Base-by-base conservation (phyloP, 2,797 vertebrate genomes). In the Pteropus rufus region DNA sequence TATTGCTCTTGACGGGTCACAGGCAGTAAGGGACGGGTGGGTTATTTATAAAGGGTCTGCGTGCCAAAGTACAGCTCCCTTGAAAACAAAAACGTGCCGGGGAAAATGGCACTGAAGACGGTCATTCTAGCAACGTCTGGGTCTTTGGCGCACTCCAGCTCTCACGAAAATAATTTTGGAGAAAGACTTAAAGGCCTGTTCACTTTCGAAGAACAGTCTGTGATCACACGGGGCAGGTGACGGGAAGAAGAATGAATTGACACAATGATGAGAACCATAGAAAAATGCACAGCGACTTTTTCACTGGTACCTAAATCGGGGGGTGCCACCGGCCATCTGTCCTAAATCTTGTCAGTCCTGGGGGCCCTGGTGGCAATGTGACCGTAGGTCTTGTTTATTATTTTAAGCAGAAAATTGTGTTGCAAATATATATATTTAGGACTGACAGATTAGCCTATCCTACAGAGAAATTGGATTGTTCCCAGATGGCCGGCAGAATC, bases 361-460 rank as follows among this genome's bases (percentile, higher is more conserved):
- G 49, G 79, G 14, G 31, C 36, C n/a, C 41, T 46, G 46, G 82
- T 26, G 23, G 39, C 15, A 1, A 16, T 0, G 2, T 19, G 77
- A 93, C 23, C 34, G 1, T 31, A 72, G 72, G 41, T 60, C 77
- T 85, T 85, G 7, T 69, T 87, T 81, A 44, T 86, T 80, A 64
- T 72, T 62, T 83, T 46, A 83, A 83, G 79, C 67, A 89, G 87
- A 91, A 95, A 79, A 41, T 23, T 79, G 44, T 69, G 67, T 64
- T 83, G 36, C 39, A 86, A 34, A 70, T 62, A 24, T 10, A 29
- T 24, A 56, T 58, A 69, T 72, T 88, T 75, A 49, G n/a, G 46
- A 56, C 69, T 56, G 91, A 8, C 82, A 62, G 95, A 94, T 95
- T 94, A 62, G 52, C 77, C 82, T 94, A 75, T 75, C 95, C 91